Base-by-base conservation (phyloP, 1,140 invertebrate genomes). In the Drosophila kikkawai region DNA sequence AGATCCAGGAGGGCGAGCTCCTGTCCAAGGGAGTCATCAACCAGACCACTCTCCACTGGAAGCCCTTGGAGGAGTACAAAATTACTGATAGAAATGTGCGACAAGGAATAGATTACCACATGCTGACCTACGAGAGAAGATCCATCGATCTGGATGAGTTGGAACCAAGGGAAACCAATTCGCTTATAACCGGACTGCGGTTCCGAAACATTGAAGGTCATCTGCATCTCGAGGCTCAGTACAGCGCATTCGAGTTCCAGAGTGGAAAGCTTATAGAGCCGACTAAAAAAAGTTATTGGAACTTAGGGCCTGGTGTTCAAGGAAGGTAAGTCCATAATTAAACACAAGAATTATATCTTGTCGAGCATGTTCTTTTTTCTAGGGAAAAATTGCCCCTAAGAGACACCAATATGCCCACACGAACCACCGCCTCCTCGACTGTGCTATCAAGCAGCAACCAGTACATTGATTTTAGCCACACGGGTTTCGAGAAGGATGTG, bases 151-250 rank as follows among this genome's bases (percentile, higher is more conserved):
- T 98, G 63, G 97, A 98, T 84, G 96, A 97, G 81, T 57, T 86
- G 17, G 92, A 94, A 15, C 95, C 94, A 13, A 6, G 17, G 95
- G 84, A 94, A 97, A 48, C 97, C 95, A 75, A 95, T 95, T 94
- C 93, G 93, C 66, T 93, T 2, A 81, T 93, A 0, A 69, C 84
- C 93, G 96, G 96, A 15, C 92, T 96, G 0, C 94, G 95, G 79
- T 97, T 97, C 84, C 94, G 96, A 69, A 94, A 95, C 64, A 91
- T 98, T 6, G 97, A 97, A 17, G 93, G 95, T 0, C 97, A 98
- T 91, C 92, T 98, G 36, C 97, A 98, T 93, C 94, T 98, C 47
- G 97, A 98, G 93, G 96, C 97, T 34, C 94, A 94, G 37, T 94
- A 95, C 1, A 97, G 96, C 1, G 95, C 95, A 15, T 96, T 97